These are phyloP conservation scores for Plagodis pulveraria DNA, from an alignment of 2,888 invertebrate species.

Conservation along the genomic window DNA sequence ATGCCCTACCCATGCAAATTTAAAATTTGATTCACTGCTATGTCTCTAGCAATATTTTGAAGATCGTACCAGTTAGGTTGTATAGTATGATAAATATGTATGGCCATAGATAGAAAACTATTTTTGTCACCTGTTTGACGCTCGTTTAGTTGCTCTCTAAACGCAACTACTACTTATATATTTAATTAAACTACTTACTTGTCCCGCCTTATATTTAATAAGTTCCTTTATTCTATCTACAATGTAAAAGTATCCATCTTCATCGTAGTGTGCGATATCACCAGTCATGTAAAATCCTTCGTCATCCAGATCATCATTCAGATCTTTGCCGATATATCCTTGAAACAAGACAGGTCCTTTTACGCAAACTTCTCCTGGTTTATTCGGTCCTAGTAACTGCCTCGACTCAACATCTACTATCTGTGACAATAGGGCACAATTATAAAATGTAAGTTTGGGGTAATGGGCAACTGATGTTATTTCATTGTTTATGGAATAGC, in stretches of 20 bases:
- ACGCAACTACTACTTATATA: background rate
- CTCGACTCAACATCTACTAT: slow-evolving; percentile 61
- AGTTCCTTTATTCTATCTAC: slow-evolving; percentile 70
- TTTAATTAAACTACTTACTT: slow-evolving; percentile 47
- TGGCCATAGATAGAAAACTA: too few species aligned
- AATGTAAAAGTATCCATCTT: slow-evolving; percentile 64
- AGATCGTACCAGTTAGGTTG: too few species aligned
- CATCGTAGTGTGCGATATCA: slow-evolving; percentile 68
- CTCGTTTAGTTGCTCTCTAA: background rate
- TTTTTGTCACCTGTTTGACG: too few species aligned
- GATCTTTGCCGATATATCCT: slow-evolving; percentile 61
- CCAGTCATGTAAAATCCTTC: slow-evolving; percentile 70
- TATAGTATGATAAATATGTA: too few species aligned
- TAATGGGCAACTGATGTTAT: background rate
- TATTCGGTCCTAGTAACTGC: slow-evolving; percentile 56
- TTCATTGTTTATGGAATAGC: background rate
- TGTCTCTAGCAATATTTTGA: too few species aligned
- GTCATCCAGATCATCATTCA: slow-evolving; percentile 54
- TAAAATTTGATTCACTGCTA: too few species aligned
- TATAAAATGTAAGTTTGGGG: too few species aligned
- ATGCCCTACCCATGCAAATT: too few species aligned
- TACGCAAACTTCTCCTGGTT: slow-evolving; percentile 64
- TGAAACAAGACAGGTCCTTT: slow-evolving; percentile 62
- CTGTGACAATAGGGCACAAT: slow-evolving; percentile 37
- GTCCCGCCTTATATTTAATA: slow-evolving; percentile 70